A percentile compares a stretch with the other conserved stretches of the same genome.
Conservation (phyloP, 2,113 vertebrate genomes). For the Hyaena hyaena region DNA sequence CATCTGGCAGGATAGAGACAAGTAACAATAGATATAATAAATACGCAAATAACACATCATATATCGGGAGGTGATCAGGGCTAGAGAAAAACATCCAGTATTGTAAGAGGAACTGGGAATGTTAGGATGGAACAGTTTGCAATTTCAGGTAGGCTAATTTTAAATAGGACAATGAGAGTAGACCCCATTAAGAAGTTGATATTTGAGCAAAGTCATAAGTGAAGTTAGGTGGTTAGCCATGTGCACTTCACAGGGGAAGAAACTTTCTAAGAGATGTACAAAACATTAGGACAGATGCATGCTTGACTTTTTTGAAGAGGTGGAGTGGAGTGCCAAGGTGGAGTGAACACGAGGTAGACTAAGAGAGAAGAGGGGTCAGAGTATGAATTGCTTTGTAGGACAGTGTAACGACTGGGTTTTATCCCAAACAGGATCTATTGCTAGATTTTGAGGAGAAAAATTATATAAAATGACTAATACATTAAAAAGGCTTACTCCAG, state of each 20-base stretch:
- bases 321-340: background rate
- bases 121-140: background rate
- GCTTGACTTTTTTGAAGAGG: background rate
- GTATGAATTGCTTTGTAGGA: background rate
- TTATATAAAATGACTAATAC: background rate
- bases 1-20: background rate
- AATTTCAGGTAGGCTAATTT: background rate
- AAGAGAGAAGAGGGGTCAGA: background rate
- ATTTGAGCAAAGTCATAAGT: conserved; percentile 1
- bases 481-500: background rate
- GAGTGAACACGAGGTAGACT: background rate
- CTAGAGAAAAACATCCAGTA: background rate
- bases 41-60: background rate
- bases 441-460: background rate
- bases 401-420: background rate
- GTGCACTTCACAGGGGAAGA: background rate
- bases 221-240: background rate
- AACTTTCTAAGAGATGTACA: background rate
- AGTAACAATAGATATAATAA: background rate
- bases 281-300: background rate
- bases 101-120: background rate
- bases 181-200: background rate
- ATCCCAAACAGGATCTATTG: background rate
- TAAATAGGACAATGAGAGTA: background rate
- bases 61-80: background rate